Base-by-base conservation (phyloP, 2,797 vertebrate genomes). In the Acomys russatus region DNA sequence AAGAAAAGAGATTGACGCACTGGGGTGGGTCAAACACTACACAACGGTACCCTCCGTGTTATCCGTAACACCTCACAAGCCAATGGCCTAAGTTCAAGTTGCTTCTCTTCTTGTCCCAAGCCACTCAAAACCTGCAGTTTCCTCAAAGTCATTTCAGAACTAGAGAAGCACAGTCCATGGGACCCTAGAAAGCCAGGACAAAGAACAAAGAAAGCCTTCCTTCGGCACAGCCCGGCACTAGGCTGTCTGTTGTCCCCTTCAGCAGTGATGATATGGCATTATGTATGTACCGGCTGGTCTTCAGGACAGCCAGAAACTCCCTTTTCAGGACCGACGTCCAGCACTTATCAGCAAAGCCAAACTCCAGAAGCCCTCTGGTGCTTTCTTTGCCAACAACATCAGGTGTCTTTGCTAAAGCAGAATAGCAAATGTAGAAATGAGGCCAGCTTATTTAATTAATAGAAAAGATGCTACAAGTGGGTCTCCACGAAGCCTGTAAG, bases 291-390 rank as follows among this genome's bases (percentile, higher is more conserved):
- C 30, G 8, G 11, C 25, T 33, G 38, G 63, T 49, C 71, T 14
- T 4, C 25, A 61, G 23, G 66, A 59, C 9, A 49, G 76, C 74
- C n/a, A 96, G 76, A 22, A 88, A 68, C 18, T 66, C 49, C 88
- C 22, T 63, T 51, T 73, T 33, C 56, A 83, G 66, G 28, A 44
- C 1, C 23, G 56, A 38, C 12, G 35, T 18, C 49, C 25, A 71
- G 84, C 38, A 86, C 17, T 74, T 78, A 95, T 3, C 15, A 97
- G 74, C 83, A 84, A 66, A 23, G 71, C 68, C 28, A n/a, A 33
- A 33, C 28, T 59, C 86, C 28, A 51, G 63, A 86, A 95, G 33
- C 28, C 68, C 83, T 20, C 38, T 88, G 44, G 25, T 80, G 12
- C 51, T 61, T 68, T 64, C n/a, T 56, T 4, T 80, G 28, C 28